These are phyloP conservation scores for Deroptyus accipitrinus DNA, from an alignment of 2,113 vertebrate species.

Conservation along the genomic window DNA sequence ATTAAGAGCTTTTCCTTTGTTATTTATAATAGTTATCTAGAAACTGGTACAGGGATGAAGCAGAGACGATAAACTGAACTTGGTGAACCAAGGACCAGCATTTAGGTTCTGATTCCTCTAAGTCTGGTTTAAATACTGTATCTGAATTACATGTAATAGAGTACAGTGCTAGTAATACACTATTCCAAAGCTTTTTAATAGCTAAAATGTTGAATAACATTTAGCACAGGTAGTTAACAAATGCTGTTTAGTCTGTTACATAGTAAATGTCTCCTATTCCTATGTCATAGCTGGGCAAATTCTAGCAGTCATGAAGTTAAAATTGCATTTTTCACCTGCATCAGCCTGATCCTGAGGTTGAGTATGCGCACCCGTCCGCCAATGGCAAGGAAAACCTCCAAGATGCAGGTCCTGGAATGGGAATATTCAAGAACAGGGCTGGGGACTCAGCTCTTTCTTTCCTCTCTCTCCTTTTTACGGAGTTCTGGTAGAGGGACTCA, in stretches of 20 bases:
- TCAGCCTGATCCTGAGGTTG: not conserved
- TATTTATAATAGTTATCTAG: not conserved
- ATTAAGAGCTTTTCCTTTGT: not conserved
- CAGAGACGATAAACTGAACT: not conserved
- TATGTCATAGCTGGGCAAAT: not conserved
- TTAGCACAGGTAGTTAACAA: not conserved
- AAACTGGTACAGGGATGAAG: not conserved
- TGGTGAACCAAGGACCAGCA: not conserved
- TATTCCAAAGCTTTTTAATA: not conserved
- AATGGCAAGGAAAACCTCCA: not conserved
- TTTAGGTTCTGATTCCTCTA: not conserved
- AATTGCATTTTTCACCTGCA: not conserved
- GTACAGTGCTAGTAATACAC: not conserved
- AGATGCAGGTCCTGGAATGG: not conserved
- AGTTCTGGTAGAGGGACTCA: not conserved
- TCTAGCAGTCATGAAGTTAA: not conserved
- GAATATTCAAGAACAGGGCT: not conserved
- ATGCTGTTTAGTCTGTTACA: not conserved
- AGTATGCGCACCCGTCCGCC: not conserved
- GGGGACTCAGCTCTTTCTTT: not conserved
- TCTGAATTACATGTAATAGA: not conserved
- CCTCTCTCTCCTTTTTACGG: not conserved
- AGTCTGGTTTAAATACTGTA: not conserved
- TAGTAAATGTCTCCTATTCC: not conserved
- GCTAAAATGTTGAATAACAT: not conserved